Evolutionary conservation across 2,113 vertebrate species (phyloP), one percentile per base, ranked within the genome.

Genomic region (Calyptomena viridis): DNA sequence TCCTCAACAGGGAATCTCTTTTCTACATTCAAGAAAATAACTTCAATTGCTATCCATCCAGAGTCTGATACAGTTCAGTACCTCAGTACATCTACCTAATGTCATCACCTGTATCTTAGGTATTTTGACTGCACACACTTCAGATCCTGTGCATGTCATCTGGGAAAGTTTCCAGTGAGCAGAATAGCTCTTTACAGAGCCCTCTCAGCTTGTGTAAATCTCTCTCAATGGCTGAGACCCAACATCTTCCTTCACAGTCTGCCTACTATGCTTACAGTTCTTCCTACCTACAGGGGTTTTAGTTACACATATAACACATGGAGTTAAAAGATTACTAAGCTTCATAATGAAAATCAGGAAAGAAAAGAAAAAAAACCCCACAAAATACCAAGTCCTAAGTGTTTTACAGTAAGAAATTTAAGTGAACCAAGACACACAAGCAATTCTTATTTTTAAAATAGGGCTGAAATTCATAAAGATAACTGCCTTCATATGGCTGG

Each of bases 131-230:
- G 56, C 44, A 23, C 11, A n/a, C 28, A 28, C 46, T 79, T 56
- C 33, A 56, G 46, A 23, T 22, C 27, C 37, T 5, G 9, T 10
- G 9, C 13, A 9, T 4, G 2, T 33, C 22, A 25, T 4, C 44
- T 27, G 28, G 11, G 17, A 25, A 59, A 53, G 28, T 3, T 80
- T 67, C n/a, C 63, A 75, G 37, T 10, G 8, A 33, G 11, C 22
- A 60, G 22, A 58, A 49, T 12, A 67, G 31, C 30, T 62, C 66
- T 44, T 42, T 3, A 39, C 5, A 18, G 20, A 72, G 33, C 46
- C 14, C 28, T 60, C 28, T 39, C 17, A 3, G 47, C 33, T 66
- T 4, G 0, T 40, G 0, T 22, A 55, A 59, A 28, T 12, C 15
- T 59, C 28, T 17, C 46, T 60, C 20, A 27, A 6, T 8, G 20